phyloP scores from a whole-genome alignment of 2,888 invertebrate genomes.

The Oxyteleia sp. region DNA sequence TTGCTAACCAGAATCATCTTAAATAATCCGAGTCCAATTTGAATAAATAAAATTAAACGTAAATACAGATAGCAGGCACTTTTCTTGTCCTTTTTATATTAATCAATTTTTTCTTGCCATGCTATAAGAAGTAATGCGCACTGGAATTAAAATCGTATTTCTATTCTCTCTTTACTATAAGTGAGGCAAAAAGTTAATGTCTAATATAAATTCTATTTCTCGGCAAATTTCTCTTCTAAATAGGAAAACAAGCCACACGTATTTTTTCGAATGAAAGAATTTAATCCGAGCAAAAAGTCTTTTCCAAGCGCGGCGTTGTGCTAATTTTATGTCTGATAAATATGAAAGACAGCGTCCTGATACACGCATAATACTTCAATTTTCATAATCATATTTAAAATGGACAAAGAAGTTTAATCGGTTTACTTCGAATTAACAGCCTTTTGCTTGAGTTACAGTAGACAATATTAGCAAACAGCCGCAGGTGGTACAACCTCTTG shows the following conservation, averaged over 20 bases:
- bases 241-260: slow-evolving; percentile 21
- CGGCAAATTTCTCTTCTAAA: slow-evolving; percentile 43
- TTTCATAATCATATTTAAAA: slow-evolving; percentile 47
- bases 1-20: not conserved
- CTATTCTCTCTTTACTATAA: slow-evolving; percentile 28
- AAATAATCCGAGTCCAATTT: not conserved
- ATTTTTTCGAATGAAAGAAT: slow-evolving; percentile 12
- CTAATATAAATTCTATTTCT: slow-evolving; percentile 55
- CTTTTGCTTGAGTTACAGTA: slow-evolving; percentile 73
- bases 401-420: slow-evolving; percentile 45
- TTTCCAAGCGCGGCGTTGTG: slow-evolving; percentile 7
- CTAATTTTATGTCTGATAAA: slow-evolving; percentile 31
- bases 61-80: not conserved
- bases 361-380: slow-evolving; percentile 17
- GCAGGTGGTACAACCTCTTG: slow-evolving; percentile 80
- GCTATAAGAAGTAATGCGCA: slow-evolving; percentile 34
- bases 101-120: not conserved
- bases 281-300: slow-evolving; percentile 33
- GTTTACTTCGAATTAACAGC: slow-evolving; percentile 64
- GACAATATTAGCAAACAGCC: slow-evolving; percentile 77
- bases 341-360: slow-evolving; percentile 5
- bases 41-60: not conserved
- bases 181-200: slow-evolving; percentile 45
- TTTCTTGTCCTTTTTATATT: not conserved
- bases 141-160: slow-evolving; percentile 52